Base-by-base conservation (phyloP, 1,140 invertebrate genomes). In the Araneus ventricosus region DNA sequence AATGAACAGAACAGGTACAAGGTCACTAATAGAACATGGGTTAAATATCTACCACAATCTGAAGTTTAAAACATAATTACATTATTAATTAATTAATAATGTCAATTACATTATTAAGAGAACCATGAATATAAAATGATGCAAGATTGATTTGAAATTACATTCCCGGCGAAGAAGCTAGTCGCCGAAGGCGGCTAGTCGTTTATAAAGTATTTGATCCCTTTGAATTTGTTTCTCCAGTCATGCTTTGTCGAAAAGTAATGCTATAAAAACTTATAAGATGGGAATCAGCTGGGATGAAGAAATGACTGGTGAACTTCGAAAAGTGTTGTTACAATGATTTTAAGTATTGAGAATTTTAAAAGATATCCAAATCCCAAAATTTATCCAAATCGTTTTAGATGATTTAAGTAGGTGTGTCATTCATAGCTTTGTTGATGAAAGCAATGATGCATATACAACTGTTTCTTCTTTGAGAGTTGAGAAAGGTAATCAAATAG, bases 351-450 rank as follows among this genome's bases (percentile, higher is more conserved):
- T 86, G 34, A 61, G 10, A 30, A 2, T 20, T 39, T 87, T 61
- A 17, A 30, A 3, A 30, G 52, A 87, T 61, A 61, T 61, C 20
- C 20, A 87, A 30, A 61, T 63, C 22, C 27, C 85, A 22, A 63
- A 22, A 4, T 63, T 4, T 63, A 7, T 4, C 6, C 24, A 61
- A n/a, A n/a, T n/a, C 22, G 45, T 1, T 84, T 5, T 22, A 27
- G 39, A 41, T 22, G 39, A 22, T 82, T 45, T 82, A 34, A 39
- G 34, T 45, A 82, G 39, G 6, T 24, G 4, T 22, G 24, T 20
- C 8, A 82, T 82, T 82, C 22, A 82, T 52, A 82, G 39, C 4
- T 45, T 82, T 63, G 22, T 82, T 41, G 41, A 82, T 82, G n/a
- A 20, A n/a, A 84, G 20, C 24, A 57, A 84, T 45, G 34, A 39